Evolutionary conservation across 35 echinoderm and acorn worm species (phyloP).

Genomic region (Chiridota heheva): DNA sequence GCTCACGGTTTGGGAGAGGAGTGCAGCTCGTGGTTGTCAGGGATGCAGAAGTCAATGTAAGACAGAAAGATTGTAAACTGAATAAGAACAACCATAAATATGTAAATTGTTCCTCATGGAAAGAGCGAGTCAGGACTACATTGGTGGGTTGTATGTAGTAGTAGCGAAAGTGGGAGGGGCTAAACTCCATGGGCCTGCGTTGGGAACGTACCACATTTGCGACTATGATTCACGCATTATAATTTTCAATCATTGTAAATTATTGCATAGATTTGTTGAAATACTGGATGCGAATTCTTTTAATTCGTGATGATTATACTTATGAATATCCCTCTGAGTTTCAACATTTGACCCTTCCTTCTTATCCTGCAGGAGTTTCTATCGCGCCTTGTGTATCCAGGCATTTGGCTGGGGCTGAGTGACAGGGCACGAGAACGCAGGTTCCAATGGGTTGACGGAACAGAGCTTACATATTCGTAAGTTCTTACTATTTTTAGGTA

Average conservation of each 20-base stretch:
- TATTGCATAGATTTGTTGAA: too few species aligned
- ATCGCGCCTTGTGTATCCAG: slow-evolving; percentile 5
- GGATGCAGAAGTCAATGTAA: slow-evolving; percentile 24
- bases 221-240: too few species aligned
- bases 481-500: too few species aligned
- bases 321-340: too few species aligned
- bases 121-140: not conserved
- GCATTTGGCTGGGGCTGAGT: not conserved
- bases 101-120: not conserved
- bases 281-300: too few species aligned
- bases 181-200: too few species aligned
- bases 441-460: not conserved
- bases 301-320: too few species aligned
- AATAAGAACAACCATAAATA: not conserved
- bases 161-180: too few species aligned
- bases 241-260: not conserved
- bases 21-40: not conserved
- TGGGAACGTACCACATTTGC: too few species aligned
- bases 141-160: not conserved
- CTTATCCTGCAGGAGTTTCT: slow-evolving; percentile 18
- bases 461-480: slow-evolving; percentile 4
- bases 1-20: not conserved
- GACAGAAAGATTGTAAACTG: not conserved
- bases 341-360: too few species aligned
- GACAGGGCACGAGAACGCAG: not conserved